Evolutionary conservation across 2,113 vertebrate species (phyloP), one percentile per base, ranked within the genome.

Genomic region (Antigone vipio): DNA sequence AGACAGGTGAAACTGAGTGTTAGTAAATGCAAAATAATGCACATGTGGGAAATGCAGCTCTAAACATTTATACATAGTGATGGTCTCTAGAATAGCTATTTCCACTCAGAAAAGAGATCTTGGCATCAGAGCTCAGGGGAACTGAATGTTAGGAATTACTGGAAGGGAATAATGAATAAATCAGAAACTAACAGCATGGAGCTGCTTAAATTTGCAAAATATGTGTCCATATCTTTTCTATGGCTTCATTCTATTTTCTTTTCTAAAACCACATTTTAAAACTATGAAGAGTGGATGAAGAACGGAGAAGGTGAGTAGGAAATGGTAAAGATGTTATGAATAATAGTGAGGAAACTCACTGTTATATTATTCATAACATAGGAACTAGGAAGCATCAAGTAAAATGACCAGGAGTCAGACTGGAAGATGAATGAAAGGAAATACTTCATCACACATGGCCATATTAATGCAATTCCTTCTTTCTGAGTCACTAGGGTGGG

Each of bases 401-500:
- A 18, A 94, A 93, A 89, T 42, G 74, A 42, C 24, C 66, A 94
- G 58, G 74, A 94, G 81, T 88, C 92, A 89, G 71, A 35, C 27
- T 76, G 53, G 35, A 73, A 85, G 93, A 93, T 69, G 91, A 95
- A 96, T 68, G 71, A 94, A 95, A 95, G 95, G 94, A 96, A 96
- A 96, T 88, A 76, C 74, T 96, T 95, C 35, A 68, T 64, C 40
- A 56, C 81, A 64, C 34, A 64, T 85, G 80, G 32, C 27, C 32
- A 7, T 91, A 79, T 93, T 68, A 42, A 55, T 66, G 69, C 71
- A 76, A 79, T 97, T 97, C 87, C 29, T 96, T 60, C 69, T 94
- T 66, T 85, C 94, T 96, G 95, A 96, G 78, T 97, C 96, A 96
- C 53, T 44, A 66, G 94, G 89, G 94, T 95, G 96, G 95, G 92